A percentile compares a stretch with the other conserved stretches of the same genome.
Evolutionary conservation across 2,888 invertebrate species (phyloP).

Genomic region (Eutolmus rufibarbis): DNA sequence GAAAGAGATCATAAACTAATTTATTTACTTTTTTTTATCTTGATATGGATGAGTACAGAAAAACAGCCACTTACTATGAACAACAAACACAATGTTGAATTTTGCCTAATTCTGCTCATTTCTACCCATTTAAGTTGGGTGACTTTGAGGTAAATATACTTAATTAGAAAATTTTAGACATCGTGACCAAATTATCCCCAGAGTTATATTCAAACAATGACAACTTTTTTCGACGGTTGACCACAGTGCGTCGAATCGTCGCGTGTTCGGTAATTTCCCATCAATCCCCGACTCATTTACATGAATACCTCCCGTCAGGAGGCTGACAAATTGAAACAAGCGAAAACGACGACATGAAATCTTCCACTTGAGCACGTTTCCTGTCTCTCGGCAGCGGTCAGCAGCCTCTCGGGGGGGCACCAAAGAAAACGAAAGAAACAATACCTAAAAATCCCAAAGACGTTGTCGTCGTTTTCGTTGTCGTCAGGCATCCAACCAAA

Average conservation of each 20-base stretch:
- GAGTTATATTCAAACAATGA: background rate
- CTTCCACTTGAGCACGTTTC: background rate
- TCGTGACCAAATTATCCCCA: background rate
- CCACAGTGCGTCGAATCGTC: background rate
- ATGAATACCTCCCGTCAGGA: background rate
- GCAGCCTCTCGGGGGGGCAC: background rate
- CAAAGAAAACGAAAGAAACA: background rate
- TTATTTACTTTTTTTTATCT: background rate
- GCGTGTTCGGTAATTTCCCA: background rate
- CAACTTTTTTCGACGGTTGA: background rate
- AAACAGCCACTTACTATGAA: background rate
- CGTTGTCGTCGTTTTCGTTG: background rate
- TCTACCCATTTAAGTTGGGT: background rate
- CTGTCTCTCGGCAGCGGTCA: background rate
- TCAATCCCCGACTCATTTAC: background rate
- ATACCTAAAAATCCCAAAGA: background rate
- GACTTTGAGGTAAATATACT: background rate
- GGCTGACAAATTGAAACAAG: background rate
- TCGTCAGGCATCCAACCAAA: background rate
- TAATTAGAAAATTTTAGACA: background rate
- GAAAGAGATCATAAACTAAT: background rate
- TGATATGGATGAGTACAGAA: background rate
- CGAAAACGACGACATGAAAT: background rate
- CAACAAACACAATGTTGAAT: background rate
- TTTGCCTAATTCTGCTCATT: background rate